Evolutionary conservation across 2,797 vertebrate species (phyloP).

Genomic region (Etheostoma perlongum): DNA sequence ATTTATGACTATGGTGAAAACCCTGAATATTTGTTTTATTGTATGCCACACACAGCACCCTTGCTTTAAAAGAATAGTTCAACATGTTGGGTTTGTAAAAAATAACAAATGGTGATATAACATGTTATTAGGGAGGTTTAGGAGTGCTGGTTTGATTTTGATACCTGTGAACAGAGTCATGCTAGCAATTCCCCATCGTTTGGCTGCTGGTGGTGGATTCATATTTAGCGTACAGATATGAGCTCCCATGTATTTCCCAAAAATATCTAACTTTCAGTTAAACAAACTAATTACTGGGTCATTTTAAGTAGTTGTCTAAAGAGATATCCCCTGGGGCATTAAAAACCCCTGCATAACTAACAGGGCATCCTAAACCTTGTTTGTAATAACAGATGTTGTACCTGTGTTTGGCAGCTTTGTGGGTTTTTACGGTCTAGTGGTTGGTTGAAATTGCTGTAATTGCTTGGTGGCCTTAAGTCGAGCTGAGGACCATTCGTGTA

Average conservation of each 20-base stretch:
- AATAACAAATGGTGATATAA: neutral
- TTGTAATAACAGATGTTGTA: neutral
- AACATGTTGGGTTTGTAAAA: neutral
- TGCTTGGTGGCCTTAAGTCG: conserved; percentile 1
- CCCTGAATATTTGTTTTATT: neutral
- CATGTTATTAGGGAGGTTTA: neutral
- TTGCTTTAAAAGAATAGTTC: neutral
- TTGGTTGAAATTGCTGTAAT: conserved; percentile 17
- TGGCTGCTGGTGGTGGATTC: no score
- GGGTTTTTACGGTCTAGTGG: neutral
- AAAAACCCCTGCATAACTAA: neutral
- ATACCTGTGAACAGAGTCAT: neutral
- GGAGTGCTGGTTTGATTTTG: neutral
- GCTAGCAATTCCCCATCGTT: neutral
- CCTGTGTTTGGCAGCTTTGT: neutral
- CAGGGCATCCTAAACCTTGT: neutral
- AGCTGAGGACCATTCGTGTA: neutral
- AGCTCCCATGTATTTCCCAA: neutral
- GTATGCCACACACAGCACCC: neutral
- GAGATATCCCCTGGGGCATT: neutral
- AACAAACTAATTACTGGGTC: neutral
- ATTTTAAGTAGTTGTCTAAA: neutral
- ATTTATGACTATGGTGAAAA: neutral
- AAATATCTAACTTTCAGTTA: neutral
- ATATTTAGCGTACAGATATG: neutral